These are phyloP conservation scores for Thera obeliscata DNA, from an alignment of 2,888 invertebrate species.

Conservation along the genomic window DNA sequence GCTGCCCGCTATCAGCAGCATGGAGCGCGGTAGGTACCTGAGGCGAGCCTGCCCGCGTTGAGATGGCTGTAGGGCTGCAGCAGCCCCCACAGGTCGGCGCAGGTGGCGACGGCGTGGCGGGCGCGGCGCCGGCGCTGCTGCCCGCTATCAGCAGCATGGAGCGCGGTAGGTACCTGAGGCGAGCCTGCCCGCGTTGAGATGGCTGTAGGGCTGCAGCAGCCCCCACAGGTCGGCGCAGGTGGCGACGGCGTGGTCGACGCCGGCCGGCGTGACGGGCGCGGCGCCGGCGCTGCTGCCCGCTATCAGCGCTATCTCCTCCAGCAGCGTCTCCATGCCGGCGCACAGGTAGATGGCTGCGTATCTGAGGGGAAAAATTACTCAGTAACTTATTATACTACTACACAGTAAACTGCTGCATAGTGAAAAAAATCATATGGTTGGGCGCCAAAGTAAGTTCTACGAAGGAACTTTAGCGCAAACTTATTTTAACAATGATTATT, in stretches of 20 bases:
- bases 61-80: constrained; percentile 95
- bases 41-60: constrained; percentile 94
- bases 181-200: constrained; percentile 94
- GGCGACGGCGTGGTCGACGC: constrained; percentile 92
- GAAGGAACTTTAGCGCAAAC: too few relatives aligned
- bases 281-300: constrained; percentile 55
- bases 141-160: constrained; percentile 32
- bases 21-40: constrained; percentile 81
- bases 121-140: constrained; percentile 67
- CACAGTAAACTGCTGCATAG: too few relatives aligned
- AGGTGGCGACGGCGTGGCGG: constrained; percentile 92
- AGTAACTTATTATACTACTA: background rate
- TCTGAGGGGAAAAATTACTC: constrained; percentile 59
- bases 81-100: constrained; percentile 95
- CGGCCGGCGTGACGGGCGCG: too few relatives aligned
- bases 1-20: constrained; percentile 39
- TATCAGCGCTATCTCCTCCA: constrained; percentile 90
- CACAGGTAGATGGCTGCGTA: constrained; percentile 95
- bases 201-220: constrained; percentile 94
- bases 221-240: constrained; percentile 96
- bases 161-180: constrained; percentile 87
- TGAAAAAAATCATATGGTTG: too few relatives aligned
- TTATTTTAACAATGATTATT: too few relatives aligned
- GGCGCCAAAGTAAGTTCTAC: too few relatives aligned
- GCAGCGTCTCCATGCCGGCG: constrained; percentile 94